Evolutionary conservation across 2,797 vertebrate genomes (phyloP), one percentile per base, ranked within the genome.

Genomic region (Syndactyla subalaris): DNA sequence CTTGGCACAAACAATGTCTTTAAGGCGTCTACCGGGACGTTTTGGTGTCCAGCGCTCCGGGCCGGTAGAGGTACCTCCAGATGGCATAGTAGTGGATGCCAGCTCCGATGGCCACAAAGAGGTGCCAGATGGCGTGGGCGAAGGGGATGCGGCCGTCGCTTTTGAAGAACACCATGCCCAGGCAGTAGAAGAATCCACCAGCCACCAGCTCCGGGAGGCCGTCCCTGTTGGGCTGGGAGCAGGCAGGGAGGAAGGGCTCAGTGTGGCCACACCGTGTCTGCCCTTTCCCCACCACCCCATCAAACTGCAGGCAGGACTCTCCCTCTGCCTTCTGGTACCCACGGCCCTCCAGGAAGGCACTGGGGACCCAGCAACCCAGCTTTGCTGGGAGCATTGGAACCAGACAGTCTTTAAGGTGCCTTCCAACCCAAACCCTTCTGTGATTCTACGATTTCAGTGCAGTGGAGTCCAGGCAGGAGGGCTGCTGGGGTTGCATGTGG

Each of bases 91-190:
- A 99, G 97, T 99, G 99, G 92, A 99, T 97, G 63, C 98, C 98
- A 29, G 99, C 99, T 95, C 99, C 99, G 9, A 98, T 98, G 26
- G 98, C 99, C 76, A 99, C 99, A 12, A 99, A 99, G 92, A 99
- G 98, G 93, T 99, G 99, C 99, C 99, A 99, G 95, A 99, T 99
- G 97, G 99, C 99, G 2, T 99, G 99, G 78, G 99, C 99, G 1
- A 99, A 99, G 26, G 99, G 99, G 82, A 99, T 98, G 80, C 99
- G 98, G 65, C 99, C 99, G 1, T 99, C 99, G 1, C 99, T 99
- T 91, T 99, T 99, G 98, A 99, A 99, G 98, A 99, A 99, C 94
- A 99, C 97, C 77, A 98, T 99, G 72, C 99, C 99, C 96, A 99
- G 96, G 93, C 99, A 99, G 98, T 99, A 99, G 97, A 97, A 99